phyloP scores from a whole-genome alignment of 2,797 vertebrate species.

The Hypotaenidia philippensis region DNA sequence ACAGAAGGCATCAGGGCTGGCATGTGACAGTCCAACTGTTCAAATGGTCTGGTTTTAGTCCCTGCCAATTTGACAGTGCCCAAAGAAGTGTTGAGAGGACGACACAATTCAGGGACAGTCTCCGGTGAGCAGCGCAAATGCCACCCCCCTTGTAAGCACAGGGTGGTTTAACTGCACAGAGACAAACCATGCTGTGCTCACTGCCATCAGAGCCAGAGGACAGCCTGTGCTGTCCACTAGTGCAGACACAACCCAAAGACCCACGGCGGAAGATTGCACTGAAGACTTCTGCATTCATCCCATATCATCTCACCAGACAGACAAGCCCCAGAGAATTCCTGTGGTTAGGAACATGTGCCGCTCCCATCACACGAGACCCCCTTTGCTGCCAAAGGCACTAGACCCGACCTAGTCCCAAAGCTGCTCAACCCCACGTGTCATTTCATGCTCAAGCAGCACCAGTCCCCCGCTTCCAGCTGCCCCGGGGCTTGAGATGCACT shows the following conservation, averaged over 20 bases:
- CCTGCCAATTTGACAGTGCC: not conserved
- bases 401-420: slow-evolving; percentile 28
- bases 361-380: not conserved
- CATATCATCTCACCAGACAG: not conserved
- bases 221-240: not conserved
- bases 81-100: not conserved
- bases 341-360: accelerated
- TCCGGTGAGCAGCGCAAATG: not conserved
- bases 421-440: not conserved
- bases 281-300: not conserved
- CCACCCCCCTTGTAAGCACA: accelerated
- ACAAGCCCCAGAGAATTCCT: not conserved
- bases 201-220: not conserved
- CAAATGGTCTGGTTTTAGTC: not conserved
- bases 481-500: slow-evolving; percentile 72
- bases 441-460: slow-evolving; percentile 30
- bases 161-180: not conserved
- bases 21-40: not conserved
- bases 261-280: not conserved
- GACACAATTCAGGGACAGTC: not conserved
- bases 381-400: not conserved
- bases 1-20: not conserved
- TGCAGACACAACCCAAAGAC: not conserved
- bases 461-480: slow-evolving; percentile 51
- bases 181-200: not conserved